These are phyloP conservation scores for Drosophila orena DNA, from an alignment of 1,140 invertebrate species.

Conservation along the genomic window DNA sequence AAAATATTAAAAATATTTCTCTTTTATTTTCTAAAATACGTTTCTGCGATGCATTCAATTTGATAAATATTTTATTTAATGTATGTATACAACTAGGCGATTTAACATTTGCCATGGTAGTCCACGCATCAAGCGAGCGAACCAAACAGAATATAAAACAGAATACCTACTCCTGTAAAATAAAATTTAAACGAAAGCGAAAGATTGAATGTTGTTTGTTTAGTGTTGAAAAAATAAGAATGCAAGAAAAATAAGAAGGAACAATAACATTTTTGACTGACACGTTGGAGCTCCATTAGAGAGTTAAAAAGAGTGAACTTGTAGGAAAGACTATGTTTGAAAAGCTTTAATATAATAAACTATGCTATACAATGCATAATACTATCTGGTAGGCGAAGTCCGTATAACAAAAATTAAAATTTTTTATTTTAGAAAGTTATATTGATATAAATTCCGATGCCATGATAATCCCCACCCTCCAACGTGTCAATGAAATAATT, in stretches of 20 bases:
- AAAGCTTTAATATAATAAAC: conserved; percentile 62
- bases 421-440: conserved; percentile 23
- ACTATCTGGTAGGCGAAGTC: background rate
- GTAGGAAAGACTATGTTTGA: conserved; percentile 38
- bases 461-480: conserved; percentile 17
- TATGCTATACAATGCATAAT: conserved; percentile 7
- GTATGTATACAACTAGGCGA: conserved; percentile 46
- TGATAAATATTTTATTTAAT: conserved; percentile 70
- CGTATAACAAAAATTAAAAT: background rate
- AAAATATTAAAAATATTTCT: conserved; percentile 21
- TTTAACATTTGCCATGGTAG: conserved; percentile 42
- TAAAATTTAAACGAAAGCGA: conserved; percentile 21
- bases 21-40: conserved; percentile 65
- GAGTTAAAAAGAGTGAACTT: conserved; percentile 13
- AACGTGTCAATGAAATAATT: conserved; percentile 35
- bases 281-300: conserved; percentile 31
- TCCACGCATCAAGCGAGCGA: conserved; percentile 44
- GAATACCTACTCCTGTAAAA: conserved; percentile 39
- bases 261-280: conserved; percentile 28
- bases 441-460: background rate
- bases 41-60: conserved; percentile 74
- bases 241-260: conserved; percentile 5
- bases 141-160: conserved; percentile 29
- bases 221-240: conserved; percentile 54
- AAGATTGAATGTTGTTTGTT: conserved; percentile 67